Percentiles rank a stretch among this genome's conserved stretches.
phyloP scores from a whole-genome alignment of 1,140 invertebrate species.

The Drosophila nigromelanica region DNA sequence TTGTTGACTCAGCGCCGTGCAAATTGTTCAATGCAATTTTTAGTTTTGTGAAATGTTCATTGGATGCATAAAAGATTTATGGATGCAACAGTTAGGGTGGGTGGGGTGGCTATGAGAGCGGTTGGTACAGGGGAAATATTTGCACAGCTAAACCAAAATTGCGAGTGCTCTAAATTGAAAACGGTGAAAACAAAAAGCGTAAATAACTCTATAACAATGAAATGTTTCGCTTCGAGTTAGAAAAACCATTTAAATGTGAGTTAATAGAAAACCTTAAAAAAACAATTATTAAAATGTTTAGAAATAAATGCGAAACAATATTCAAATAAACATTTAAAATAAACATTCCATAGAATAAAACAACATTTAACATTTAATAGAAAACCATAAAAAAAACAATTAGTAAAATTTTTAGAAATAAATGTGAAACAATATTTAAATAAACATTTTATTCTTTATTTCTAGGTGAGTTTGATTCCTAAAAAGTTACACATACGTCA shows the following conservation, averaged over 20 bases:
- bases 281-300: neutral
- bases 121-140: neutral
- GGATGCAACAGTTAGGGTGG: slow-evolving; percentile 25
- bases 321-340: neutral
- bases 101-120: neutral
- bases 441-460: slow-evolving; percentile 18
- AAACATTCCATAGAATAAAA: neutral
- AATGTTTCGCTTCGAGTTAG: neutral
- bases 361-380: neutral
- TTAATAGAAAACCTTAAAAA: neutral
- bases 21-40: slow-evolving; percentile 60
- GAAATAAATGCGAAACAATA: neutral
- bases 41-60: slow-evolving; percentile 24
- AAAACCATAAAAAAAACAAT: neutral
- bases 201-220: neutral
- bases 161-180: slow-evolving; percentile 6
- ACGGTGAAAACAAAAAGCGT: neutral
- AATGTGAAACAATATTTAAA: neutral
- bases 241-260: neutral
- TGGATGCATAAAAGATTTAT: slow-evolving; percentile 66
- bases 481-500: slow-evolving; percentile 8
- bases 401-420: neutral
- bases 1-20: slow-evolving; percentile 71
- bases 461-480: slow-evolving; percentile 48
- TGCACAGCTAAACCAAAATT: slow-evolving; percentile 13